Evolutionary conservation across 1,140 invertebrate genomes (phyloP).

Genomic region (Ceratosolen fusciceps): DNA sequence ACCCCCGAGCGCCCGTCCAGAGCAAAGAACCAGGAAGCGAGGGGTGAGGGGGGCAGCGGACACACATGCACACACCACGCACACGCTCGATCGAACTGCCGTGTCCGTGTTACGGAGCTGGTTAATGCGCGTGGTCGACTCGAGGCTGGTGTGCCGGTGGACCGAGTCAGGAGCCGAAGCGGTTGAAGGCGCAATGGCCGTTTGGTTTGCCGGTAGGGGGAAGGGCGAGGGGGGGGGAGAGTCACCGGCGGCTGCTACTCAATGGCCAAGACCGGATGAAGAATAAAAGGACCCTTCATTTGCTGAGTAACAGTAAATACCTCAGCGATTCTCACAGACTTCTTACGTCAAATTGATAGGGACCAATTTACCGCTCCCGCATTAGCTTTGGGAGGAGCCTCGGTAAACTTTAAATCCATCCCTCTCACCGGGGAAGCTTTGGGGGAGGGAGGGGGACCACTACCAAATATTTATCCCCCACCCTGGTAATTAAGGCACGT

Average conservation of each 20-base stretch:
- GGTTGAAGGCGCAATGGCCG: neutral
- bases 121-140: constrained; percentile 26
- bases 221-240: constrained; percentile 42
- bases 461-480: neutral
- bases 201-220: constrained; percentile 5
- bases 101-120: constrained; percentile 1
- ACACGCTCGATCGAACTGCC: neutral
- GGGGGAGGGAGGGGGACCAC: too few relatives aligned
- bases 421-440: too few relatives aligned
- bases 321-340: constrained; percentile 6
- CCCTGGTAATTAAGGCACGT: too few relatives aligned
- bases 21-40: neutral
- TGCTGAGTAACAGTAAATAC: constrained; percentile 37
- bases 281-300: constrained; percentile 39
- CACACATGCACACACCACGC: too few relatives aligned
- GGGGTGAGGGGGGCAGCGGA: too few relatives aligned
- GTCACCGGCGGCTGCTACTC: too few relatives aligned
- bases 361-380: constrained; percentile 42
- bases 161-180: neutral
- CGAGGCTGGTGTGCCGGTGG: neutral
- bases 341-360: constrained; percentile 44
- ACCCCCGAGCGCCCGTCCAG: neutral
- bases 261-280: constrained; percentile 39
- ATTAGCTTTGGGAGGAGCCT: neutral
- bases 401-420: constrained; percentile 33